phyloP scores from a whole-genome alignment of 2,888 invertebrate genomes.

The Criorhina ranunculi region DNA sequence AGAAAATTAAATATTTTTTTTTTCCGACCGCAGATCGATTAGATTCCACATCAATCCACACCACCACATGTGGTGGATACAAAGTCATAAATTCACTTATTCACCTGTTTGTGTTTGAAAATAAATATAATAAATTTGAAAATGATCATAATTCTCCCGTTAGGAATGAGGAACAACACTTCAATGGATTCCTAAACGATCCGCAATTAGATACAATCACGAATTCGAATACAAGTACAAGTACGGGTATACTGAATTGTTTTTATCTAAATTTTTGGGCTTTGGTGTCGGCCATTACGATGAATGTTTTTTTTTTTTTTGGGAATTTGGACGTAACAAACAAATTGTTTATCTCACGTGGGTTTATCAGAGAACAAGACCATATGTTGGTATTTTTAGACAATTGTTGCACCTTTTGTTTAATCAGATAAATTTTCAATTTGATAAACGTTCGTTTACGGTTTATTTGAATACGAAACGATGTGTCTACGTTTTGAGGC shows the following conservation, averaged over 20 bases:
- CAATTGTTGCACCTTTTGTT: slow-evolving; percentile 14
- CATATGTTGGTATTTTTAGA: slow-evolving; percentile 15
- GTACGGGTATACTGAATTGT: slow-evolving; percentile 45
- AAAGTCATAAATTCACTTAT: slow-evolving; percentile 44
- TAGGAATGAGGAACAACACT: slow-evolving; percentile 14
- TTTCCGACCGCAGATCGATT: slow-evolving; percentile 35
- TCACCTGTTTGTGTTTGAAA: slow-evolving; percentile 45
- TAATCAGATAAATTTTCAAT: slow-evolving; percentile 26
- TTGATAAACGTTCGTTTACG: neutral
- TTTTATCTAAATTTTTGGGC: slow-evolving; percentile 34
- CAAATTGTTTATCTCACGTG: slow-evolving; percentile 34
- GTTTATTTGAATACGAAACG: no score
- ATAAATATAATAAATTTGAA: slow-evolving; percentile 34
- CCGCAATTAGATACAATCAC: neutral
- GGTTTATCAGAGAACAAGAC: slow-evolving; percentile 9
- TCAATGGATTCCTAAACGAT: slow-evolving; percentile 9
- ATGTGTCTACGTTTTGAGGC: neutral
- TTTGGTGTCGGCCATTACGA: slow-evolving; percentile 28
- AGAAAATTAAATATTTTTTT: slow-evolving; percentile 18
- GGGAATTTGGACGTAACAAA: slow-evolving; percentile 19
- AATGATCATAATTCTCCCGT: slow-evolving; percentile 24
- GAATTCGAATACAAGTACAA: no score
- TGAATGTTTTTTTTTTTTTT: slow-evolving; percentile 22
- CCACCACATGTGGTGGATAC: slow-evolving; percentile 28
- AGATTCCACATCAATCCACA: slow-evolving; percentile 42